Evolutionary conservation across 2,797 vertebrate genomes (phyloP).

Genomic region (Falco novaeseelandiae): DNA sequence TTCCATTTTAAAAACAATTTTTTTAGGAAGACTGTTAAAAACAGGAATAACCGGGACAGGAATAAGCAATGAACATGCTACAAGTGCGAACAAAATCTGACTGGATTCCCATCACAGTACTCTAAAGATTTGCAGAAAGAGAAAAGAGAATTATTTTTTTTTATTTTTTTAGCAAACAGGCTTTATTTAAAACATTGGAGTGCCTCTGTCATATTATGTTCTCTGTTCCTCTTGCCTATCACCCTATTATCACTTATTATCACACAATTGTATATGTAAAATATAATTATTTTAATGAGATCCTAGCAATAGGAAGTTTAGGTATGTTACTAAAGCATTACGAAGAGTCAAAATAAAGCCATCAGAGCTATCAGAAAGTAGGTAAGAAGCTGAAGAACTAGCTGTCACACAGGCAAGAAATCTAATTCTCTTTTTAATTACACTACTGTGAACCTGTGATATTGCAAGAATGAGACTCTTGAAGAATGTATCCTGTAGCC

Average conservation of each 20-base stretch:
- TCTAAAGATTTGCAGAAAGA: background rate
- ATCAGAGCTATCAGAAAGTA: background rate
- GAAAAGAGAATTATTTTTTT: background rate
- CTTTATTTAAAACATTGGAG: background rate
- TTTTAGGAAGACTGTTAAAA: background rate
- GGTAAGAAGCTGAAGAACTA: background rate
- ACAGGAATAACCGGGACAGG: background rate
- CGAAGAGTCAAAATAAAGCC: background rate
- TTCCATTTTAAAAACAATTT: background rate
- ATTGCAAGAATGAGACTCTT: background rate
- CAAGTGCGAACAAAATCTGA: conserved; percentile 28
- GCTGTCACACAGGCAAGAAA: background rate
- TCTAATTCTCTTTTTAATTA: background rate
- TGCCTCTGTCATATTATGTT: background rate
- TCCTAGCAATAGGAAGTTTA: background rate
- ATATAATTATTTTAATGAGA: background rate
- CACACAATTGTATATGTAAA: background rate
- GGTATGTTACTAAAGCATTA: background rate
- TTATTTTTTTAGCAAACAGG: background rate
- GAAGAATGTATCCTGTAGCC: background rate
- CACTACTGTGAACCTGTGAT: background rate
- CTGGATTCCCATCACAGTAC: background rate
- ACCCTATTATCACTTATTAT: background rate
- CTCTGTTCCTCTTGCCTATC: background rate
- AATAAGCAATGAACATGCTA: background rate